These are phyloP conservation scores for Choreutis nemorana DNA, from an alignment of 2,888 invertebrate species.

Conservation along the genomic window DNA sequence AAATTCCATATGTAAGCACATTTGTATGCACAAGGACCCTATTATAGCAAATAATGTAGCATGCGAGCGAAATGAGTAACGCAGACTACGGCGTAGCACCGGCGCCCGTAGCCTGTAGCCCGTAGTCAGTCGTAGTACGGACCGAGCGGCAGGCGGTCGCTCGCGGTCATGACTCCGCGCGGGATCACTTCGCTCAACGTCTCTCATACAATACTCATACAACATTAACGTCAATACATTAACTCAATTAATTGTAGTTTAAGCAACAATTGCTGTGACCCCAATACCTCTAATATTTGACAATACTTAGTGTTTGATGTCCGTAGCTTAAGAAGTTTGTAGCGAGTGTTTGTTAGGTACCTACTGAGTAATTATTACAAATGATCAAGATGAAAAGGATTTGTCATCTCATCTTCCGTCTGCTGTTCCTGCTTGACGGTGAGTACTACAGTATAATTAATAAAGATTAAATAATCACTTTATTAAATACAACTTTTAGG, in stretches of 20 bases:
- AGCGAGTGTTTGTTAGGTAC: slow-evolving; percentile 10
- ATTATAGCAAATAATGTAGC: slow-evolving; percentile 45
- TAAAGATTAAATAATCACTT: too few relatives aligned
- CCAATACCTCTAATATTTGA: slow-evolving; percentile 13
- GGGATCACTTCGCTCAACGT: slow-evolving; percentile 1
- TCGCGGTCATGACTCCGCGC: slow-evolving; percentile 12
- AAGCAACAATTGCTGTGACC: slow-evolving; percentile 15
- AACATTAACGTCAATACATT: slow-evolving; percentile 7
- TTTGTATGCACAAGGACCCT: slow-evolving; percentile 31
- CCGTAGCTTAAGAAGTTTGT: slow-evolving; percentile 7
- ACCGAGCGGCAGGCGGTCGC: slow-evolving; percentile 17
- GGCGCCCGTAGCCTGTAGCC: slow-evolving; percentile 3
- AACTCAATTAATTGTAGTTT: slow-evolving; percentile 6
- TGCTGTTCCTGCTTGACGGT: slow-evolving; percentile 54
- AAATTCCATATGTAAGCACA: slow-evolving; percentile 28
- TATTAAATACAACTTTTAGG: too few relatives aligned
- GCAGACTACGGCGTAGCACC: slow-evolving; percentile 28
- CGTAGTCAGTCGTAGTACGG: slow-evolving; percentile 17
- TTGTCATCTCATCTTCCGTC: slow-evolving; percentile 46
- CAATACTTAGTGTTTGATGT: slow-evolving; percentile 10
- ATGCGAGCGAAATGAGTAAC: slow-evolving; percentile 21
- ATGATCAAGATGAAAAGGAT: slow-evolving; percentile 56
- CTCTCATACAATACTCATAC: too few relatives aligned
- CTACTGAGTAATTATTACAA: slow-evolving; percentile 16
- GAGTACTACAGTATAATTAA: too few relatives aligned